A percentile compares a stretch with the other conserved stretches of the same genome.
Evolutionary conservation across 2,888 invertebrate genomes (phyloP).

Genomic region (Trichopoda pennipes): DNA sequence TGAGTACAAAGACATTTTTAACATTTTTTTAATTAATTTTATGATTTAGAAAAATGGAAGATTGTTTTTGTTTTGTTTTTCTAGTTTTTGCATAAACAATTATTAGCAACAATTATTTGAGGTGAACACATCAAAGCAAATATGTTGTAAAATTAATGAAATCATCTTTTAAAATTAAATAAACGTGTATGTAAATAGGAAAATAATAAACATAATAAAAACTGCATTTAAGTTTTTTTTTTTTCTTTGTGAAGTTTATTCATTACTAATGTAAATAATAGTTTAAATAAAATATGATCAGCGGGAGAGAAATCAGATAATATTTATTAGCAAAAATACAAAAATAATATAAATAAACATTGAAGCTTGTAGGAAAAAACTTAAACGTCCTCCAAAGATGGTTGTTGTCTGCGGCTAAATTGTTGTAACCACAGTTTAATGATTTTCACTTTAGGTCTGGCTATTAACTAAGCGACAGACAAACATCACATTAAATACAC

Average conservation of each 20-base stretch:
- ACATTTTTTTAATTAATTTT: conserved; percentile 46
- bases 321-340: not conserved
- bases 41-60: conserved; percentile 11
- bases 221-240: not conserved
- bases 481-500: conserved; percentile 3
- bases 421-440: conserved; percentile 47
- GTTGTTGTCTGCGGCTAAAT: conserved; percentile 47
- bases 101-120: not conserved
- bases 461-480: conserved; percentile 9
- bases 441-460: conserved; percentile 36
- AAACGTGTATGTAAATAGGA: conserved; percentile 23
- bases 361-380: not conserved
- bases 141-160: conserved; percentile 40
- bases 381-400: conserved; percentile 45
- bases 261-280: conserved; percentile 16
- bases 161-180: conserved; percentile 49
- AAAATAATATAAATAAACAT: not conserved
- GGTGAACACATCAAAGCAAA: not conserved
- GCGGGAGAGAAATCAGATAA: conserved; percentile 28
- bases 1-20: not conserved
- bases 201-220: conserved; percentile 15
- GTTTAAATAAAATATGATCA: conserved; percentile 26
- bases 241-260: not conserved
- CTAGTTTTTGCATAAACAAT: not conserved
- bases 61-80: not conserved